Evolutionary conservation across 2,797 vertebrate species (phyloP), one percentile per base, ranked within the genome.

Genomic region (Potorous gilbertii): DNA sequence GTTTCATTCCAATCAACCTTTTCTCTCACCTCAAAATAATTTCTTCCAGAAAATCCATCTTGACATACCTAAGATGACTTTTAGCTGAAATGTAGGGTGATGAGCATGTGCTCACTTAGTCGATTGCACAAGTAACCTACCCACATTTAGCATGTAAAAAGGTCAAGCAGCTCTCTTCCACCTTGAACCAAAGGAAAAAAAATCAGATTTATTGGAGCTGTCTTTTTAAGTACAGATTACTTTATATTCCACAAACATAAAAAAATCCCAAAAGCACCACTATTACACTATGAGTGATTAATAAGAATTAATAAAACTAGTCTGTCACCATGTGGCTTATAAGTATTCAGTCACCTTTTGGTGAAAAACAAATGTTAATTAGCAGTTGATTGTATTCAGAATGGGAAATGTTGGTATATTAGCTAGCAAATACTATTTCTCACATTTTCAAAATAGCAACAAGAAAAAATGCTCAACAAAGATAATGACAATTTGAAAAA

Each of bases 401-500:
- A 62, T 92, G 54, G 95, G 95, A 87, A 91, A 8, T 93, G 54
- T 95, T 92, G 92, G 81, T 66, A 4, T 92, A 93, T 96, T 93
- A 87, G 54, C 52, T 93, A 89, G 52, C 46, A 92, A 87, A 56
- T 56, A 66, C 74, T 96, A 90, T 92, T 96, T 94, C 81, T 96
- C 92, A 94, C 62, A 94, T 55, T 95, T 94, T 96, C 93, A 92
- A 92, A 96, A 92, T 54, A 92, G 94, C n/a, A 96, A 56, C 56
- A 97, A 94, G 95, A 74, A 96, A 89, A 95, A 96, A 96, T 96
- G 91, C 56, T 97, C 90, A 96, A 91, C 91, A 92, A 93, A 96
- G 93, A 92, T 95, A 95, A 96, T 95, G 93, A 94, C 92, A 94
- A 66, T 93, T 93, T 97, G 93, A 96, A 96, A 81, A 96, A 97